A percentile compares a stretch with the other conserved stretches of the same genome.
phyloP scores from a whole-genome alignment of 2,113 vertebrate genomes.

The Tragulus kanchil region DNA sequence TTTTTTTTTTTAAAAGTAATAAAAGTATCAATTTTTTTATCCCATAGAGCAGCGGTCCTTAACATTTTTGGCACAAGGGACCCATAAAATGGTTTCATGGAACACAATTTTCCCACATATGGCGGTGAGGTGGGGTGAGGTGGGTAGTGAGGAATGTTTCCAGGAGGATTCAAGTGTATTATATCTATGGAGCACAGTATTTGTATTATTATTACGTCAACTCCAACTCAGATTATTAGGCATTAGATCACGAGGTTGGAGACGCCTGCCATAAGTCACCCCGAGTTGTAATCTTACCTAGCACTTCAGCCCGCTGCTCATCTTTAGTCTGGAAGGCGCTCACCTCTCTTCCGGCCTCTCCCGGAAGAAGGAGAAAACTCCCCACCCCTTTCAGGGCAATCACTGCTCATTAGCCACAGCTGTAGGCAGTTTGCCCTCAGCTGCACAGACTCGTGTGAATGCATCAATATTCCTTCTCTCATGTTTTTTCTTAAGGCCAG shows the following conservation, averaged over 20 bases:
- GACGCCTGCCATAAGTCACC: not conserved
- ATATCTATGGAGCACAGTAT: not conserved
- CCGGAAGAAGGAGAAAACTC: not conserved
- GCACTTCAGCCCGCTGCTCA: not conserved
- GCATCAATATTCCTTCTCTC: not conserved
- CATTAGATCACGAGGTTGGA: not conserved
- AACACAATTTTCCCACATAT: not conserved
- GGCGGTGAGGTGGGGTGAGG: not conserved
- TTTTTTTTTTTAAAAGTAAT: not conserved
- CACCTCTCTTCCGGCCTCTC: not conserved
- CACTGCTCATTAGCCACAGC: not conserved
- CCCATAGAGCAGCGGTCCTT: not conserved
- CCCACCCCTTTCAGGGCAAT: not conserved
- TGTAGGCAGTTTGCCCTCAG: not conserved
- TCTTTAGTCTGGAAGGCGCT: not conserved
- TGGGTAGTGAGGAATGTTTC: not conserved
- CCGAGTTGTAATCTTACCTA: not conserved
- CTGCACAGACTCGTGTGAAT: not conserved
- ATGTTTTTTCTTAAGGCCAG: not conserved
- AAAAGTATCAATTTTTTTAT: constrained; percentile 1
- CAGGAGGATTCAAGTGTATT: not conserved
- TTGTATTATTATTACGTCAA: not conserved
- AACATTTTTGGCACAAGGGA: not conserved
- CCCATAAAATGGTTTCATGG: not conserved
- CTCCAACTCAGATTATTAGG: not conserved